phyloP scores from a whole-genome alignment of 2,113 vertebrate genomes.

The Turdus rufiventris region DNA sequence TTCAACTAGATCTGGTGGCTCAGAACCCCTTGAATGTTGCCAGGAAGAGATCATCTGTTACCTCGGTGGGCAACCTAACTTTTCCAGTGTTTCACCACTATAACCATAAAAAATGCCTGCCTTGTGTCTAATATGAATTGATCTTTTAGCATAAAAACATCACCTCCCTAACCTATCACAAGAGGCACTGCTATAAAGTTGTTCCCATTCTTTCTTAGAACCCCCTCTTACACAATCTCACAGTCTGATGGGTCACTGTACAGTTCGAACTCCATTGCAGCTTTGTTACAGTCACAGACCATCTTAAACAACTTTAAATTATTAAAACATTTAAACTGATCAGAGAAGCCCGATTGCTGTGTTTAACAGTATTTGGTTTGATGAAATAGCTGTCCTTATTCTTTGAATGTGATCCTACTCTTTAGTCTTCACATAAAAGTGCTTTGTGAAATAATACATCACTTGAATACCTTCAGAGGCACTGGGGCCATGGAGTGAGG shows the following conservation, averaged over 20 bases:
- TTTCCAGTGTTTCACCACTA: background rate
- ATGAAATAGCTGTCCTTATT: background rate
- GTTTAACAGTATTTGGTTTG: background rate
- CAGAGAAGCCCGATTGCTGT: background rate
- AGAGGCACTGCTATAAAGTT: background rate
- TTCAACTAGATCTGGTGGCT: background rate
- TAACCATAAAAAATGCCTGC: background rate
- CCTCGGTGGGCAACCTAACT: background rate
- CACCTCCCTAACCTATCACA: background rate
- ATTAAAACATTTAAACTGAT: background rate
- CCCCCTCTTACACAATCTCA: background rate
- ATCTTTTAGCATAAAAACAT: background rate
- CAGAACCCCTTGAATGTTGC: background rate
- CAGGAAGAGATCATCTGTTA: too few relatives aligned
- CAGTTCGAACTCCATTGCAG: background rate
- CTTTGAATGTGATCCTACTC: background rate
- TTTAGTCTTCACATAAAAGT: background rate
- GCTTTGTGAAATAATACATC: background rate
- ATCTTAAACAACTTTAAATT: background rate
- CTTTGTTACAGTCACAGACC: background rate
- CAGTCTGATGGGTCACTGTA: fast-evolving
- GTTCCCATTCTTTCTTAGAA: background rate
- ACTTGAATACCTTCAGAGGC: background rate
- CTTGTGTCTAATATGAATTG: background rate
- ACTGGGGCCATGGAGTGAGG: background rate